Evolutionary conservation across 2,888 invertebrate genomes (phyloP), one percentile per base, ranked within the genome.

Genomic region (Limenitis camilla): DNA sequence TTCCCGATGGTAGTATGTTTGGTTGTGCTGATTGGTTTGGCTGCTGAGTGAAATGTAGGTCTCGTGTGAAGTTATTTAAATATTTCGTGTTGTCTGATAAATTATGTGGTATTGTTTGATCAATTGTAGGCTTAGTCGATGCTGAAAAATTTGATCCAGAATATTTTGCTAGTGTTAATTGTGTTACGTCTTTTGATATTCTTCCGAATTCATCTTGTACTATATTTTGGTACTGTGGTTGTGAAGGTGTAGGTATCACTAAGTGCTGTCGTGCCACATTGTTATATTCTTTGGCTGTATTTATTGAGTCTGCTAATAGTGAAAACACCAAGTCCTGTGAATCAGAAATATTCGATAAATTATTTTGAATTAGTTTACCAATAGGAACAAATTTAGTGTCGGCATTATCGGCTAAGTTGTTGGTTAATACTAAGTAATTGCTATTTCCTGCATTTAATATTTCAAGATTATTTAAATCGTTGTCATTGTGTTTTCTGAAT

Each of bases 311-410:
- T 48, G 82, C 77, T 68, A 87, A 69, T 60, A 86, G 74, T 27
- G 83, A 83, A 65, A 81, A 81, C 68, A 84, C 83, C 71, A 86
- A 66, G 55, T 81, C 84, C 81, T 86, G 86, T 74, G 87, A 84
- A 86, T 80, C 70, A 72, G 85, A 86, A 79, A 83, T 64, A 58
- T 78, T 79, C 48, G 74, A 64, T 58, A 72, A 72, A 73, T 81
- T 78, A 72, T 75, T 74, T 55, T 69, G 69, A 31, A 73, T 69
- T 43, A 83, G 59, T 67, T 76, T 82, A 6, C 79, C 84, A n/a
- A 86, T 72, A 0, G 85, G 81, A 51, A 81, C 76, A 48, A 78
- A 75, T 52, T 66, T 76, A 9, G 71, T 67, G 40, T 62, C 65
- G 29, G 60, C 52, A 40, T 63, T 64, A 52, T 71, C 70, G 7